Conservation (phyloP, 2,888 invertebrate species). For the Encarsia formosa region DNA sequence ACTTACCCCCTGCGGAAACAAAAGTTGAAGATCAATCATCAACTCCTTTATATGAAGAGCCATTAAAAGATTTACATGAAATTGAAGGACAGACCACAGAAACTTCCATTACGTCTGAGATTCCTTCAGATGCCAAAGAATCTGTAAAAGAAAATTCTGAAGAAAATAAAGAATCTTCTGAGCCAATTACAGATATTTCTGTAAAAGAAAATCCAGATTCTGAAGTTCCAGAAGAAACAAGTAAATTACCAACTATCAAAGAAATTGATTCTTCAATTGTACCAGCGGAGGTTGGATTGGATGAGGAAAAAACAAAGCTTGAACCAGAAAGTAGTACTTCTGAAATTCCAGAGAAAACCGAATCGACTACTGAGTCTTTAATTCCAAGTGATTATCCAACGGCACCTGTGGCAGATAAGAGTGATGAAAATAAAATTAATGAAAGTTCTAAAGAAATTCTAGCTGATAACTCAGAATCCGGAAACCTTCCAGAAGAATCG, state of each 20-base stretch:
- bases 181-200: background rate
- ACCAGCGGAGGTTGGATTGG: too few species aligned
- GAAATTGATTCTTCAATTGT: too few species aligned
- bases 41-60: constrained; percentile 15
- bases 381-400: background rate
- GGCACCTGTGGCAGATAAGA: constrained; percentile 1
- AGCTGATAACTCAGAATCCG: background rate
- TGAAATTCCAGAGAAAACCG: constrained; percentile 1
- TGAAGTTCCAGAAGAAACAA: too few species aligned
- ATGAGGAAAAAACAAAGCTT: constrained; percentile 1
- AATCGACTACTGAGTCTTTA: background rate
- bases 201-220: too few species aligned
- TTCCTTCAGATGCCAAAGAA: background rate
- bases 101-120: constrained; percentile 8
- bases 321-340: background rate
- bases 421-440: background rate
- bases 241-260: too few species aligned
- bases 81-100: constrained; percentile 18
- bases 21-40: constrained; percentile 14
- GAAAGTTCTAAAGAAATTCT: background rate
- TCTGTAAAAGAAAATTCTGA: background rate
- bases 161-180: background rate
- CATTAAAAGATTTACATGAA: constrained; percentile 18
- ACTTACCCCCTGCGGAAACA: constrained; percentile 29
- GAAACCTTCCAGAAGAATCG: background rate